A percentile compares a stretch with the other conserved stretches of the same genome.
Conservation (phyloP, 2,888 invertebrate species). For the Zele albiditarsus region DNA sequence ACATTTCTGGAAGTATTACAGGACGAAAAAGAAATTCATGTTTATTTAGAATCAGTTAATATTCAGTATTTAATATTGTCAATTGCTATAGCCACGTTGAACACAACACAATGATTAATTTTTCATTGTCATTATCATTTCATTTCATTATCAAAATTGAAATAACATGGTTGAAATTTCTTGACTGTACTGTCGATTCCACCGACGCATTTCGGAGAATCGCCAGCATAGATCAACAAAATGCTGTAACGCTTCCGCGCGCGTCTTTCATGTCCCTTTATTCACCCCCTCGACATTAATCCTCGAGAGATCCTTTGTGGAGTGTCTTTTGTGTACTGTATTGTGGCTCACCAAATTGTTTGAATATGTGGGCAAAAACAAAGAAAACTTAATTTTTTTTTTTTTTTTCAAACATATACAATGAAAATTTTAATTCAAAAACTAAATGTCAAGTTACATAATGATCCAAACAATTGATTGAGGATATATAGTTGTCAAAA, state of each 20-base stretch:
- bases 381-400: not conserved
- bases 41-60: not conserved
- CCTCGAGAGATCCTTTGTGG: constrained; percentile 42
- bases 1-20: constrained; percentile 32
- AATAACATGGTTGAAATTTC: not conserved
- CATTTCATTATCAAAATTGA: not conserved
- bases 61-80: not conserved
- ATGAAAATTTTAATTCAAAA: not conserved
- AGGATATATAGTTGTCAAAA: constrained; percentile 2
- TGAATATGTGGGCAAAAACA: not conserved
- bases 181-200: constrained; percentile 52
- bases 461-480: constrained; percentile 12
- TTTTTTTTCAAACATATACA: not conserved
- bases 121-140: not conserved
- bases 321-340: constrained; percentile 18
- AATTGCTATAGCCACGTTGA: not conserved
- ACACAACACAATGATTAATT: not conserved
- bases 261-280: constrained; percentile 48
- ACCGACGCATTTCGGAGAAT: constrained; percentile 66
- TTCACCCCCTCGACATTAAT: constrained; percentile 32
- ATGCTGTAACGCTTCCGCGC: constrained; percentile 58
- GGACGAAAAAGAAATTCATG: not conserved
- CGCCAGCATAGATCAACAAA: constrained; percentile 45
- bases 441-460: not conserved
- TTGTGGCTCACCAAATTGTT: not conserved